phyloP scores from a whole-genome alignment of 2,797 vertebrate species.

The Darevskia nairensis region DNA sequence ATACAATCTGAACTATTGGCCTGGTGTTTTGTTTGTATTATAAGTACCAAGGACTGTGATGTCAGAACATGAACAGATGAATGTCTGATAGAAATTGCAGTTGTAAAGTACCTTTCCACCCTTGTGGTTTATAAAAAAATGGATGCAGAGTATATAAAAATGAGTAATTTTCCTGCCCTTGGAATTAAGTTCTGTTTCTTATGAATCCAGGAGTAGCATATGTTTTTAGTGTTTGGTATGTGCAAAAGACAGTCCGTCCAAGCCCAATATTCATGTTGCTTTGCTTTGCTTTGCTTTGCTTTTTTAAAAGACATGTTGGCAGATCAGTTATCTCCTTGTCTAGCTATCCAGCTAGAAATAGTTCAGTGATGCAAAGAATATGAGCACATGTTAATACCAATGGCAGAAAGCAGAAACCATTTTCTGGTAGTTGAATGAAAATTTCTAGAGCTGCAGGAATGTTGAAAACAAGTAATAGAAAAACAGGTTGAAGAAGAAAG shows the following conservation, averaged over 20 bases:
- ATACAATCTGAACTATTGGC: background rate
- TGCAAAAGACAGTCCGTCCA: background rate
- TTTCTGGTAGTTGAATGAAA: constrained; percentile 9
- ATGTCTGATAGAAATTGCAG: background rate
- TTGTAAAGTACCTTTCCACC: background rate
- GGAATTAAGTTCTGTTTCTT: background rate
- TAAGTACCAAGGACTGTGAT: constrained; percentile 1
- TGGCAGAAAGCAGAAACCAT: background rate
- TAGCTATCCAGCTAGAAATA: background rate
- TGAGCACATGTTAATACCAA: background rate
- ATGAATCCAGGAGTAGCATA: background rate
- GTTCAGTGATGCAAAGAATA: background rate
- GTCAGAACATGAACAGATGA: constrained; percentile 9
- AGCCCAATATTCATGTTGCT: background rate
- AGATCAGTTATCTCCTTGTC: background rate
- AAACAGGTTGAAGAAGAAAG: background rate
- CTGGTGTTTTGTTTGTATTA: background rate
- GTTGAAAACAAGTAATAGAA: background rate
- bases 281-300: background rate
- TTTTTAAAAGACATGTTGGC: background rate
- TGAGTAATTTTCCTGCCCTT: constrained; percentile 11
- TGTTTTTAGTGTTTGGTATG: background rate
- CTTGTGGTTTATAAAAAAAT: constrained; percentile 22
- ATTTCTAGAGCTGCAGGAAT: constrained; percentile 3
- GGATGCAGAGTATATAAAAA: constrained; percentile 16